phyloP scores from a whole-genome alignment of 2,888 invertebrate genomes.

The Drosophila picticornis region DNA sequence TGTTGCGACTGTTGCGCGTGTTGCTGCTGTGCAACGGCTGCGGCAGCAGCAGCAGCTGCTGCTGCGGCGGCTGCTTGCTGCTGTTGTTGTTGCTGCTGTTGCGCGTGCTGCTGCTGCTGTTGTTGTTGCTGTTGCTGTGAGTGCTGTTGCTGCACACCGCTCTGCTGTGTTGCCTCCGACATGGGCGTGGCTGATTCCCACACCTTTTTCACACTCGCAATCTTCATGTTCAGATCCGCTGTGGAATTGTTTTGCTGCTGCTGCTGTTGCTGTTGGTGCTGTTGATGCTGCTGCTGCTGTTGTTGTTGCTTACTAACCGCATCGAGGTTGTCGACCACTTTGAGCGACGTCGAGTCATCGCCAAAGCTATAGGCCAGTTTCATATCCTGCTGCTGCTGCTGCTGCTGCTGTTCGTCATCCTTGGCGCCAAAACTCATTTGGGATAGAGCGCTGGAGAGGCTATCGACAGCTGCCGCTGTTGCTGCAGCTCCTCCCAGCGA shows the following conservation, averaged over 20 bases:
- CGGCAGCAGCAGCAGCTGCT: constrained; percentile 39
- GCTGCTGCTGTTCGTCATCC: constrained; percentile 85
- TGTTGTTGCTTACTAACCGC: constrained; percentile 83
- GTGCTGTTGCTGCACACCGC: constrained; percentile 64
- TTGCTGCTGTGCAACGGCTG: constrained; percentile 59
- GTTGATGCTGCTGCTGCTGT: constrained; percentile 87
- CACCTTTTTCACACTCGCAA: constrained; percentile 94
- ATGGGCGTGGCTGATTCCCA: constrained; percentile 90
- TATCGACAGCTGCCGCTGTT: constrained; percentile 82
- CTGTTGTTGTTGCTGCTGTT: constrained; percentile 43
- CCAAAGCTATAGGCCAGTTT: constrained; percentile 96
- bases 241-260: constrained; percentile 91
- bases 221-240: constrained; percentile 96
- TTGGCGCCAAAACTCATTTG: constrained; percentile 87
- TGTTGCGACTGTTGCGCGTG: constrained; percentile 67
- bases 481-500: constrained; percentile 34
- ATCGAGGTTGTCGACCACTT: constrained; percentile 62
- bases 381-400: constrained; percentile 92
- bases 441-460: constrained; percentile 87
- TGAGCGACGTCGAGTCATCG: constrained; percentile 82
- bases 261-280: constrained; percentile 69
- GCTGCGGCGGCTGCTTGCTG: constrained; percentile 32
- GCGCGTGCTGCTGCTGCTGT: constrained; percentile 44
- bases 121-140: constrained; percentile 38
- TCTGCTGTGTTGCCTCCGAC: constrained; percentile 85